A percentile compares a stretch with the other conserved stretches of the same genome.
phyloP scores from a whole-genome alignment of 2,113 vertebrate species.

The Sula dactylatra region DNA sequence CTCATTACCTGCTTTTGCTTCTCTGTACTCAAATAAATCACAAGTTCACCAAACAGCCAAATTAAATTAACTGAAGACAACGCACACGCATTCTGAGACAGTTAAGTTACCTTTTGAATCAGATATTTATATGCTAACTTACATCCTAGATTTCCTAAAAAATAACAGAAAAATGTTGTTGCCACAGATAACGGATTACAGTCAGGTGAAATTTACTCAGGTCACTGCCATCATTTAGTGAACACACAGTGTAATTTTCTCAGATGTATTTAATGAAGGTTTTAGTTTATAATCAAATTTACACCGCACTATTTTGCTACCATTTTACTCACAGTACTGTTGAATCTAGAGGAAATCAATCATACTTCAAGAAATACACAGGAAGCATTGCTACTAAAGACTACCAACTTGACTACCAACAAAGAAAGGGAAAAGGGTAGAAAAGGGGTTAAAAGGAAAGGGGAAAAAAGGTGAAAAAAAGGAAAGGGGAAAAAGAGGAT shows the following conservation, averaged over 20 bases:
- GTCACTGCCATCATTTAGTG: not conserved
- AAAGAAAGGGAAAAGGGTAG: not conserved
- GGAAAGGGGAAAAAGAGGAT: not conserved
- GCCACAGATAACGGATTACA: not conserved
- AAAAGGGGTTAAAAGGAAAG: not conserved
- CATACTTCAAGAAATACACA: not conserved
- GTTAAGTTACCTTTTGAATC: not conserved
- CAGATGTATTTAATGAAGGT: not conserved
- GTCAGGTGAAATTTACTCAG: not conserved
- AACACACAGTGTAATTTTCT: not conserved
- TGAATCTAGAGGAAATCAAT: not conserved
- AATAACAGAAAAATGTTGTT: not conserved
- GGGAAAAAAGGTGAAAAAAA: not conserved
- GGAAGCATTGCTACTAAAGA: not conserved
- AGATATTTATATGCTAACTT: not conserved
- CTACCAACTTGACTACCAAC: not conserved
- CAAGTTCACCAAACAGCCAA: not conserved
- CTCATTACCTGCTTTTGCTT: not conserved
- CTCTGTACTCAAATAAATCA: not conserved
- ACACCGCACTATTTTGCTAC: not conserved
- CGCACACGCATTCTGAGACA: not conserved
- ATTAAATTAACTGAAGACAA: not conserved
- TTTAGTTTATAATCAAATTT: conserved; percentile 9
- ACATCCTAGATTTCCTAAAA: not conserved
- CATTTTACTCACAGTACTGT: not conserved